Evolutionary conservation across 53 echinoderm and acorn worm genomes (phyloP).

Genomic region (Echinometra lucunter): DNA sequence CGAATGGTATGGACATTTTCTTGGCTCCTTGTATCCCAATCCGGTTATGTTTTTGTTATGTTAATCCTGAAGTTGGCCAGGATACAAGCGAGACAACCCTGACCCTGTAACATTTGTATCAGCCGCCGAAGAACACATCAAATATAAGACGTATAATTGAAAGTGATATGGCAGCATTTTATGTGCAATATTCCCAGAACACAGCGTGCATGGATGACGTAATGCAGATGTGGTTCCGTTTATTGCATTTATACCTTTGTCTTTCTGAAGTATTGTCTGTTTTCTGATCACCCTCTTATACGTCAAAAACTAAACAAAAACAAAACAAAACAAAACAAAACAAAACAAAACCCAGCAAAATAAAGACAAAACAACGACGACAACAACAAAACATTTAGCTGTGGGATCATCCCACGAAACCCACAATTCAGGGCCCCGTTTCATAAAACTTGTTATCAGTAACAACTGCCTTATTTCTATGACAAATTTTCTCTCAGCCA

Average conservation of each 20-base stretch:
- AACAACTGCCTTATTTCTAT: too few species aligned
- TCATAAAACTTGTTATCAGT: too few species aligned
- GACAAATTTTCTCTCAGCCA: too few species aligned
- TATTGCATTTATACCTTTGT: too few species aligned
- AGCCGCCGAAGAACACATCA: neutral
- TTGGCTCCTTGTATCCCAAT: neutral
- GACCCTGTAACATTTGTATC: constrained; percentile 54
- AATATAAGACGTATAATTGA: neutral
- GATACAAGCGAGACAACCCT: constrained; percentile 52
- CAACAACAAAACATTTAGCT: neutral
- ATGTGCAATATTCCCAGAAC: neutral
- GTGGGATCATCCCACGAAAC: too few species aligned
- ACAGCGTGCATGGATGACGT: neutral
- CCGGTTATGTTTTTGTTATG: constrained; percentile 47
- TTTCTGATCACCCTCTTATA: neutral
- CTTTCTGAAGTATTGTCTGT: too few species aligned
- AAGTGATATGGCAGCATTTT: constrained; percentile 30
- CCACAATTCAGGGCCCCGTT: too few species aligned
- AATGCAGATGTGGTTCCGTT: neutral
- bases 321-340: too few species aligned
- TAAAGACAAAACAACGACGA: too few species aligned
- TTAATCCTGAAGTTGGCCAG: constrained; percentile 34
- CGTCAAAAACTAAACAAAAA: neutral
- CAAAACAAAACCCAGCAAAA: too few species aligned
- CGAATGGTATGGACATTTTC: constrained; percentile 24